Base-by-base conservation (phyloP, 2,113 vertebrate genomes). In the Ceratotherium simum region DNA sequence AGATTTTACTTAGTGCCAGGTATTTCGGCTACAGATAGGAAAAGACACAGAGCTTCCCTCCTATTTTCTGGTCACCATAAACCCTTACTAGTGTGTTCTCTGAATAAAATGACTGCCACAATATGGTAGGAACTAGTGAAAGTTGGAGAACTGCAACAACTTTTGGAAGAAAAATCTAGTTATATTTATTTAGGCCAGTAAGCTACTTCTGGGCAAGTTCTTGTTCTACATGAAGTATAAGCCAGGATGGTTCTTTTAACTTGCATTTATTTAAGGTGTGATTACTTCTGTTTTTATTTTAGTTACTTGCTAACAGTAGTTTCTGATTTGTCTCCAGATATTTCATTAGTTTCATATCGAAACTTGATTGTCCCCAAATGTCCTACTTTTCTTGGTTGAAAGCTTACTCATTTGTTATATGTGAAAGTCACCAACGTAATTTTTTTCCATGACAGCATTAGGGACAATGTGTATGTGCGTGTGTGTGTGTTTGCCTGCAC, bases 271-370 rank as follows among this genome's bases (percentile, higher is more conserved):
- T 85, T 62, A 31, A 73, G 17, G 25, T 73, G 5, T 36, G 56
- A 56, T 62, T 64, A 54, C 23, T 54, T 93, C 13, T 92, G 8
- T 23, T 75, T 86, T 84, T 29, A 29, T 54, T 93, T 73, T 67
- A 89, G 39, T 29, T 65, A 95, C 33, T 80, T 91, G 56, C n/a
- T 84, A 80, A 86, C 0, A 46, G 2, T 78, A 60, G 23, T 91
- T 84, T 81, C 51, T 84, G 67, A 89, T 76, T 92, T 91, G 69
- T 85, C 27, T 82, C 42, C 62, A 96, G 23, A 76, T 11, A 89
- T 65, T 84, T 92, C 29, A 60, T 78, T 70, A 76, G 20, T 90
- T 91, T 90, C 67, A 85, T 58, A 86, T 51, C 64, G 46, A 78
- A 78, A 42, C n/a, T 20, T 78, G 31, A 86, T 89, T 91, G n/a